Conservation (phyloP, 2,888 invertebrate genomes). For the Microctonus hyperodae region DNA sequence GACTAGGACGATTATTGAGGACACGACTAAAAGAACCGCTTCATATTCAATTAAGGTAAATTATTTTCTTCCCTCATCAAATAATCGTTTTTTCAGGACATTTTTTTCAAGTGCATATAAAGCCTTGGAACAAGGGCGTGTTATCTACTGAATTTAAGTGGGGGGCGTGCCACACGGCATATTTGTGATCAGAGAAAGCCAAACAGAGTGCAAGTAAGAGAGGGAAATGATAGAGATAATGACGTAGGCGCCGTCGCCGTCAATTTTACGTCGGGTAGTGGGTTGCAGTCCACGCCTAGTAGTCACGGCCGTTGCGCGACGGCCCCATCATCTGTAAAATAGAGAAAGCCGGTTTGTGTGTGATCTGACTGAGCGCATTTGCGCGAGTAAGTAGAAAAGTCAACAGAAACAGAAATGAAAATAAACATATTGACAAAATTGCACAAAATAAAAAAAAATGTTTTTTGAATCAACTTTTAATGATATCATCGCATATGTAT, state of each 20-base stretch:
- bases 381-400: slow-evolving; percentile 22
- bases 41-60: slow-evolving; percentile 52
- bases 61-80: not conserved
- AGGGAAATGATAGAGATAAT: not conserved
- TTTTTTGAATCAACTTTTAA: not conserved
- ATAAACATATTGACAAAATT: not conserved
- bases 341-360: slow-evolving; percentile 18
- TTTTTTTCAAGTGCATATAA: not conserved
- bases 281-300: slow-evolving; percentile 27
- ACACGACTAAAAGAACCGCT: slow-evolving; percentile 73
- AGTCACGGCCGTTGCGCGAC: slow-evolving; percentile 20
- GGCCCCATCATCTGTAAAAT: slow-evolving; percentile 9
- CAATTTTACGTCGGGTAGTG: slow-evolving; percentile 16
- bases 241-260: slow-evolving; percentile 26
- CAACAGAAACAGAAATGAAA: not conserved
- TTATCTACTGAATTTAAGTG: not conserved
- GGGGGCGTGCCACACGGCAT: slow-evolving; percentile 2
- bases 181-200: not conserved
- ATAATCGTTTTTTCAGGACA: not conserved
- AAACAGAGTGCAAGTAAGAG: not conserved
- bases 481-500: not conserved
- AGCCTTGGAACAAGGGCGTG: not conserved
- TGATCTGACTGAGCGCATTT: slow-evolving; percentile 11
- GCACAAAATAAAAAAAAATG: not conserved
- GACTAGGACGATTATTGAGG: slow-evolving; percentile 73